Evolutionary conservation across 2,113 vertebrate species (phyloP).

Genomic region (Marcusenius ussheri): DNA sequence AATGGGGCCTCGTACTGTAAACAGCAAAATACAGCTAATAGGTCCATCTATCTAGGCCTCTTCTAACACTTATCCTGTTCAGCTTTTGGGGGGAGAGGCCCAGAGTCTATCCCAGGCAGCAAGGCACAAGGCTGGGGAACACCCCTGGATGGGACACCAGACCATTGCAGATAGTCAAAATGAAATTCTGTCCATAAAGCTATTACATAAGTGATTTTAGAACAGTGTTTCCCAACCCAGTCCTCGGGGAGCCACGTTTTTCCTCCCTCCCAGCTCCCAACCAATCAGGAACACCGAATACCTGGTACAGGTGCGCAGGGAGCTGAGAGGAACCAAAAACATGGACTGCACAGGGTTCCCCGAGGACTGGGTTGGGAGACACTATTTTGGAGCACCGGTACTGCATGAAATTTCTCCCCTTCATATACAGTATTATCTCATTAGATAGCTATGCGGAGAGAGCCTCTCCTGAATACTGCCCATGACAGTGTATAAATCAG

Average conservation of each 20-base stretch:
- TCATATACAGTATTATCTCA: not conserved
- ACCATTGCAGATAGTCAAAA: not conserved
- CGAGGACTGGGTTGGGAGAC: too few species aligned
- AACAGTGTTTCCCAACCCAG: not conserved
- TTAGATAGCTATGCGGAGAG: not conserved
- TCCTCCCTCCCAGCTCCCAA: too few species aligned
- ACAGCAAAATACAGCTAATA: not conserved
- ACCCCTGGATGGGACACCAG: not conserved
- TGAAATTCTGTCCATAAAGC: not conserved
- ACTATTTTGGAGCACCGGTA: not conserved
- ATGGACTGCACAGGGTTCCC: too few species aligned
- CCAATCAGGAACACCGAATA: too few species aligned
- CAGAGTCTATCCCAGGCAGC: not conserved
- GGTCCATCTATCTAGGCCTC: not conserved
- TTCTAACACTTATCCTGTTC: not conserved
- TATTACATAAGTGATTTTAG: not conserved
- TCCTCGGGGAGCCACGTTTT: too few species aligned
- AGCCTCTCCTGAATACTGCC: not conserved
- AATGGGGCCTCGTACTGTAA: not conserved
- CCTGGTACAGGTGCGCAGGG: too few species aligned
- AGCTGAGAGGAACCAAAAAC: too few species aligned
- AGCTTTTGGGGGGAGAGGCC: not conserved
- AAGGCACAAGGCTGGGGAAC: not conserved
- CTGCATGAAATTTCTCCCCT: not conserved
- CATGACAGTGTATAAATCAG: not conserved